phyloP scores from a whole-genome alignment of 2,797 vertebrate species.

The Crenichthys baileyi region DNA sequence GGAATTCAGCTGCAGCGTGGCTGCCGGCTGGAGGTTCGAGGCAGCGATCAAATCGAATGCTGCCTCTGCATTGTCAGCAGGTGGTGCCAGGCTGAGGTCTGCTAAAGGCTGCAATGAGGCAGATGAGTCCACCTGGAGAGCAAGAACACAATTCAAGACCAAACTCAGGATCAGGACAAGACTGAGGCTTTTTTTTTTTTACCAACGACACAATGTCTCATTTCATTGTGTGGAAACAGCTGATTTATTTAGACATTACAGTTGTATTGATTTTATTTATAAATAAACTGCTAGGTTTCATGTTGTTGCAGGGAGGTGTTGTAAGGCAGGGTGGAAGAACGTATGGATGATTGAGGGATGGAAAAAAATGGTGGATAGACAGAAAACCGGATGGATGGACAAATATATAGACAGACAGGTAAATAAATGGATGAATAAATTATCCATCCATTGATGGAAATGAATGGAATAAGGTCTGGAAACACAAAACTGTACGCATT shows the following conservation, averaged over 20 bases:
- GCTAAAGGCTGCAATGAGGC: conserved; percentile 34
- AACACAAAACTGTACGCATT: not conserved
- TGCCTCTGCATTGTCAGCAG: conserved; percentile 47
- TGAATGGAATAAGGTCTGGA: not conserved
- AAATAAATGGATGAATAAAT: not conserved
- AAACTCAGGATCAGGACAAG: not conserved
- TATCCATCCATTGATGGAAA: not conserved
- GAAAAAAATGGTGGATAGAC: not conserved
- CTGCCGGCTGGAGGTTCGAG: conserved; percentile 48
- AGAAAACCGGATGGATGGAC: not conserved
- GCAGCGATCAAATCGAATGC: conserved; percentile 66
- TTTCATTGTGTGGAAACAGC: not conserved
- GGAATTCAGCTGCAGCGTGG: conserved; percentile 27
- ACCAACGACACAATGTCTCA: not conserved
- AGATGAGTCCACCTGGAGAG: conserved; percentile 35
- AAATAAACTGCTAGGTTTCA: not conserved
- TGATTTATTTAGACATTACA: no score
- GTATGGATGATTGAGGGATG: not conserved
- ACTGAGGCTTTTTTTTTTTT: no score
- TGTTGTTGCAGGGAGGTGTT: not conserved
- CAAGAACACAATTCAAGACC: not conserved
- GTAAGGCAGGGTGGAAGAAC: not conserved
- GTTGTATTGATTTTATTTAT: no score
- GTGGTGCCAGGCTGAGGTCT: conserved; percentile 28
- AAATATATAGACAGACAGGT: not conserved